Conservation (phyloP, 2,888 invertebrate species). For the Acanthoscelides obtectus region DNA sequence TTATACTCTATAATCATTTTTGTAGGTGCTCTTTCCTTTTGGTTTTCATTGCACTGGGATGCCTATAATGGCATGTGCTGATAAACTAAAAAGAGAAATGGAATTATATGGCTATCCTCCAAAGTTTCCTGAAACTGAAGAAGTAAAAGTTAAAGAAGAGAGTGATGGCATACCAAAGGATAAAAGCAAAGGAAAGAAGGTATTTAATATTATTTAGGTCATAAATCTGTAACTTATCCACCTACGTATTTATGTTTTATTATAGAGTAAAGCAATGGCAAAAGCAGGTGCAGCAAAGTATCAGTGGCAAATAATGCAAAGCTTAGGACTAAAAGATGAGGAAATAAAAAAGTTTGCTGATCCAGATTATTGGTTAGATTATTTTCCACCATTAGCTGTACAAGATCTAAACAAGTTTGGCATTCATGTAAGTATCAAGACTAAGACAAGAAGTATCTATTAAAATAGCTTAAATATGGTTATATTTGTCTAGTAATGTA, state of each 20-base stretch:
- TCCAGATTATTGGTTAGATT: conserved; percentile 89
- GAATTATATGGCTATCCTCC: conserved; percentile 90
- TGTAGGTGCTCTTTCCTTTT: conserved; percentile 86
- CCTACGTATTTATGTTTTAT: neutral
- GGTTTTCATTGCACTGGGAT: conserved; percentile 99
- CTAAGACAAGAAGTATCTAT: too few relatives aligned
- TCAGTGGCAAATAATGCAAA: conserved; percentile 99
- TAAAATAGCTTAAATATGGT: too few relatives aligned
- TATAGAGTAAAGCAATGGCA: conserved; percentile 71
- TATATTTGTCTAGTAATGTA: too few relatives aligned
- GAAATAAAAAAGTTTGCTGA: conserved; percentile 92
- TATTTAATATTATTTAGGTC: conserved; percentile 25
- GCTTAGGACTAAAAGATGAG: conserved; percentile 82
- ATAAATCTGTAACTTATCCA: neutral
- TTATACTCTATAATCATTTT: neutral
- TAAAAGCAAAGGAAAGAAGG: conserved; percentile 88
- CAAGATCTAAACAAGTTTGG: conserved; percentile 86
- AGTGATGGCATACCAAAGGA: conserved; percentile 66
- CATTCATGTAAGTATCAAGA: conserved; percentile 68
- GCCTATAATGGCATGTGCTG: conserved; percentile 99
- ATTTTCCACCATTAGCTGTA: conserved; percentile 90
- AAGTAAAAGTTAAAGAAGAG: conserved; percentile 50
- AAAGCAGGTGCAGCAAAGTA: conserved; percentile 86
- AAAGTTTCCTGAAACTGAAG: conserved; percentile 67
- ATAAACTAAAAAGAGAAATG: conserved; percentile 93